Percentiles rank a stretch among this genome's conserved stretches.
Conservation (phyloP, 2,113 vertebrate genomes). For the Leptodactylus fuscus region DNA sequence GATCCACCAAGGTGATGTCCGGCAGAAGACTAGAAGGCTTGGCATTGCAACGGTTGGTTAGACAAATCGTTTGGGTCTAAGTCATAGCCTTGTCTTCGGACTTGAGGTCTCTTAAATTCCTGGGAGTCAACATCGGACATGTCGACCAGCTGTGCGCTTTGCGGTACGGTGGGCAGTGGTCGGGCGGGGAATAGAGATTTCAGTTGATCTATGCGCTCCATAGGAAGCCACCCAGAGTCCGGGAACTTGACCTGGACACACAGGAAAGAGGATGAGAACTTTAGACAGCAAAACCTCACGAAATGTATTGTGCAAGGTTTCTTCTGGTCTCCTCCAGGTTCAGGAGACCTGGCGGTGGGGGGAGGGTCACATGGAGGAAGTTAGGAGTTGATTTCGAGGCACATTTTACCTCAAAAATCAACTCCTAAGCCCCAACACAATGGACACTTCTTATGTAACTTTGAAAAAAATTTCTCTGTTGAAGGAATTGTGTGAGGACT, state of each 20-base stretch:
- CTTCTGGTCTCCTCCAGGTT: no score
- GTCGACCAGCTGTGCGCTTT: constrained; percentile 67
- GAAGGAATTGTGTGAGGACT: no score
- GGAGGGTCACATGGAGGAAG: no score
- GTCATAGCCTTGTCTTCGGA: not conserved
- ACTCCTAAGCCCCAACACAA: no score
- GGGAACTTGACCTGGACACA: constrained; percentile 69
- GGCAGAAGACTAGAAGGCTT: constrained; percentile 62
- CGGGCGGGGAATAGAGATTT: constrained; percentile 66
- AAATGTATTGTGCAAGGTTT: no score
- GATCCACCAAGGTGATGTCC: not conserved
- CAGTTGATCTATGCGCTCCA: constrained; percentile 65
- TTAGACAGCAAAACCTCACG: not conserved
- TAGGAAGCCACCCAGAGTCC: constrained; percentile 65
- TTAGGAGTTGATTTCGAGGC: no score
- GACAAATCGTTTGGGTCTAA: constrained; percentile 31
- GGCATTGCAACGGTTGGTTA: constrained; percentile 66
- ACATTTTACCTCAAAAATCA: no score
- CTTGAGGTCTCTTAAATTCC: not conserved
- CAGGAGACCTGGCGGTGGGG: no score
- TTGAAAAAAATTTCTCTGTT: no score
- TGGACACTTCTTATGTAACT: no score
- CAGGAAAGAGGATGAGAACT: not conserved
- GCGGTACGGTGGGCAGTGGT: constrained; percentile 66
- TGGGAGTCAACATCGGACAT: constrained; percentile 60